Evolutionary conservation across 2,888 invertebrate genomes (phyloP), one percentile per base, ranked within the genome.

Genomic region (Ametastegia equiseti): DNA sequence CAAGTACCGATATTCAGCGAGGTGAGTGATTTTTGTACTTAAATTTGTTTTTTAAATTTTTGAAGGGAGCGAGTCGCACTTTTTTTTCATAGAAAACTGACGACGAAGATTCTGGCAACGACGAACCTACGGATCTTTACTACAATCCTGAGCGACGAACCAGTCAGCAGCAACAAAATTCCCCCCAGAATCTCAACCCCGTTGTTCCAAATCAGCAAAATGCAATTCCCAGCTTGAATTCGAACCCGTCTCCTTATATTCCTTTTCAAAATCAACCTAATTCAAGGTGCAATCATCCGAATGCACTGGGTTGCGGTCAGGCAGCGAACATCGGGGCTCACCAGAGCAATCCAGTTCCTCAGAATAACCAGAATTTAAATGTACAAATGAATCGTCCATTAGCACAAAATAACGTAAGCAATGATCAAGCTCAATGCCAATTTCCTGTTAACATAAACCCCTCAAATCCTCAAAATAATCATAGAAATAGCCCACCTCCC

Each of bases 91-190:
- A 95, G 94, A 94, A 95, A 92, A 96, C 96, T 5, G 98, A 98
- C 88, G 97, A 97, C 86, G 97, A 97, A 85, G 98, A 98, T 91
- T 98, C 98, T 0, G 98, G 98, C 0, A 98, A 98, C 90, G 98
- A 98, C 90, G 98, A 98, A 90, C 98, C 98, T 0, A 95, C 95
- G 54, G 97, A 97, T 89, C 91, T 94, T 75, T 94, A 93, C 86
- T 94, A 93, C 83, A 93, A 92, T 84, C 92, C 93, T 3, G 94
- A 94, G 77, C 91, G 93, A 36, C 92, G 93, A 87, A 88, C 88
- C 2, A 90, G 90, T 85, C 89, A 87, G 60, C 88, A 87, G 54
- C 89, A 89, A 73, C 89, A 88, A 82, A 87, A 87, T 42, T 57
- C 79, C 1, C 84, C 88, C 1, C 88, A 89, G 81, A 89, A 87